phyloP scores from a whole-genome alignment of 2,113 vertebrate genomes.

The Clarias macrocephalus region DNA sequence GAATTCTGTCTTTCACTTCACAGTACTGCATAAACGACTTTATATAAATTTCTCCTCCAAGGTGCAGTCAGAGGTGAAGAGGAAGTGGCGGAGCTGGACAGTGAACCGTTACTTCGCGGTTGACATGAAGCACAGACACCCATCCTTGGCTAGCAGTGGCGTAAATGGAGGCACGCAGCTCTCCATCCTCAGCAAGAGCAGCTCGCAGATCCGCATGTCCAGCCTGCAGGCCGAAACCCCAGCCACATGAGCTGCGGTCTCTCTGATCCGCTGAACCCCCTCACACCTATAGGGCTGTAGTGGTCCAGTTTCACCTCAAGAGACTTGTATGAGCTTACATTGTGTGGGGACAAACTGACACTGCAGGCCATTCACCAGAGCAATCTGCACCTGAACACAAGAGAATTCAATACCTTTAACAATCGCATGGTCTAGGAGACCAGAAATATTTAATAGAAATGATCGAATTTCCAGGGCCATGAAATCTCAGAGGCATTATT shows the following conservation, averaged over 20 bases:
- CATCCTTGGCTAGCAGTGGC: conserved; percentile 96
- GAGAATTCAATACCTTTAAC: not conserved
- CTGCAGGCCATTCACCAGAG: not conserved
- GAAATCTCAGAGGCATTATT: not conserved
- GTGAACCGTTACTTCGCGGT: conserved; percentile 98
- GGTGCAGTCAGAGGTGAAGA: conserved; percentile 99
- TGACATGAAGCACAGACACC: conserved; percentile 98
- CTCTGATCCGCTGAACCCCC: not conserved
- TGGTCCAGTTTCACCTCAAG: conserved; percentile 32
- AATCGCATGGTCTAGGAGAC: not conserved
- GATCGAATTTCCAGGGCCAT: not conserved
- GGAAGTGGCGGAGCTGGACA: conserved; percentile 99
- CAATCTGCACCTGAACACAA: conserved; percentile 1
- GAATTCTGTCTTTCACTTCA: not conserved
- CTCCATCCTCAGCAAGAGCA: conserved; percentile 99
- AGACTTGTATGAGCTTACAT: not conserved
- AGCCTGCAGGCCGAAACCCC: conserved; percentile 88
- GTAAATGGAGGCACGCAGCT: conserved; percentile 97
- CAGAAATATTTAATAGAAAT: not conserved
- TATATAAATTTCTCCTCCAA: conserved; percentile 85
- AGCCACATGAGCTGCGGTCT: conserved; percentile 79
- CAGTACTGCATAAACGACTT: conserved; percentile 71
- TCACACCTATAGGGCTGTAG: conserved; percentile 32
- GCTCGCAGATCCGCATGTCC: conserved; percentile 98
- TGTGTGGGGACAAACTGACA: not conserved